Evolutionary conservation across 1,140 invertebrate genomes (phyloP), one percentile per base, ranked within the genome.

Genomic region (Cephus cinctus): DNA sequence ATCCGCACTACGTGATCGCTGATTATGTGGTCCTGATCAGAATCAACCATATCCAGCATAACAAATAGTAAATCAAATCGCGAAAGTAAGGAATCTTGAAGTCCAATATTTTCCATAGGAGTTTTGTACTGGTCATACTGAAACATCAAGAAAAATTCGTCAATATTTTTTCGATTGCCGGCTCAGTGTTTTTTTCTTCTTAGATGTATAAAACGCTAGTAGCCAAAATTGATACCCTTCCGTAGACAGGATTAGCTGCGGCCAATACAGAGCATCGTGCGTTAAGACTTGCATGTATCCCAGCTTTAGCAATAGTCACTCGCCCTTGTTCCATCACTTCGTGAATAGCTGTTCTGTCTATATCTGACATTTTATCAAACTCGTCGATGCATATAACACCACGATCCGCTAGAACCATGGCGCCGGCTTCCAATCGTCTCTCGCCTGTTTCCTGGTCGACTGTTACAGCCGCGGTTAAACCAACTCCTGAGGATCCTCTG

Each of bases 341-440:
- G 70, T 99, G 98, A 53, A 99, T 99, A 16, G 97, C 96, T 11
- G 97, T 99, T 61, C 97, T 81, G 79, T 99, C 97, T 44, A 98
- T 93, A 67, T 99, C 98, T n/a, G 94, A 95, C 98, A 99, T 99
- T 80, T 99, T 99, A 78, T 99, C 97, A 76, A 99, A 99, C 79
- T 99, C 97, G 76, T 99, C 98, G 70, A 99, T 99, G 69, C 97
- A 99, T 39, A 99, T 96, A 35, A 99, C 91, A 16, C 97, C 97
- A 42, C 96, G 80, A 78, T 99, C 97, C 0, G 95, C 97, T 19
- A 99, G 71, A n/a, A 99, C 97, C 97, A 99, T 99, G 51, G 97
- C 97, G 64, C 97, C 97, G 4, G 96, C 97, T 80, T 99, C 97
- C 15, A 99, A 70, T 45, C 94, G 84, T 50, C 89, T 78, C 59